A percentile compares a stretch with the other conserved stretches of the same genome.
Conservation (phyloP, 2,113 vertebrate species). For the Crocuta crocuta region DNA sequence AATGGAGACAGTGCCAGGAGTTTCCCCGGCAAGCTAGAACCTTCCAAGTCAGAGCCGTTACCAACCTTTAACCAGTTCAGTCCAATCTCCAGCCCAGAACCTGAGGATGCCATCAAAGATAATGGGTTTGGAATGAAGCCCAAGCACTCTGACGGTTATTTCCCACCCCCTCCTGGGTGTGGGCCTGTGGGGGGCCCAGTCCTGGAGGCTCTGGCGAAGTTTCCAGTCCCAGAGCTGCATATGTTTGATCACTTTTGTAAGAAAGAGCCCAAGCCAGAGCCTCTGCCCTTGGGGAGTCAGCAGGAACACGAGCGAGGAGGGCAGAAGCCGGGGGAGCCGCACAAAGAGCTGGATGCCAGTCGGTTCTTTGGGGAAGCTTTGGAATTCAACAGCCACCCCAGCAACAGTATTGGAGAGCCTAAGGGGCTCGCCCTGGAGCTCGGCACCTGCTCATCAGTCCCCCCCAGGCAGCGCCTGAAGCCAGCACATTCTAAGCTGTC, state of each 20-base stretch:
- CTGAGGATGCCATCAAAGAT: slow-evolving; percentile 89
- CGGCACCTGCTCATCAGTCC: slow-evolving; percentile 76
- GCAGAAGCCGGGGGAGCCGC: slow-evolving; percentile 76
- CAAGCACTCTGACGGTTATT: slow-evolving; percentile 88
- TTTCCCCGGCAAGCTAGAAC: slow-evolving; percentile 87
- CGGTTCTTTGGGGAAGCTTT: slow-evolving; percentile 84
- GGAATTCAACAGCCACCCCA: slow-evolving; percentile 83
- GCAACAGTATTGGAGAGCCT: slow-evolving; percentile 82
- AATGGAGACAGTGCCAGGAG: slow-evolving; percentile 91
- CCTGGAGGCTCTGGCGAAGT: slow-evolving; percentile 87
- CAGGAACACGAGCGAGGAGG: slow-evolving; percentile 77
- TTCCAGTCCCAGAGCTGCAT: slow-evolving; percentile 87
- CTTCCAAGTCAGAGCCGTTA: slow-evolving; percentile 89
- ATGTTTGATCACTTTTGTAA: slow-evolving; percentile 92
- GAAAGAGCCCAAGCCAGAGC: slow-evolving; percentile 88
- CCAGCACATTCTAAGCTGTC: slow-evolving; percentile 93
- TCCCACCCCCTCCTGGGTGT: slow-evolving; percentile 89
- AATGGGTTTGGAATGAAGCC: slow-evolving; percentile 86
- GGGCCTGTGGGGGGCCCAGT: slow-evolving; percentile 86
- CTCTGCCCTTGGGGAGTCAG: slow-evolving; percentile 73
- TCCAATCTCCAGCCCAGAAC: slow-evolving; percentile 94
- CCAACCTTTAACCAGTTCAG: slow-evolving; percentile 93
- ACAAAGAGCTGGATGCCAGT: slow-evolving; percentile 84
- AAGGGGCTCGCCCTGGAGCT: slow-evolving; percentile 82
- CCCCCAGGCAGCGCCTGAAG: slow-evolving; percentile 89